Base-by-base conservation (phyloP, 2,888 invertebrate genomes). In the Mesoligia furuncula region DNA sequence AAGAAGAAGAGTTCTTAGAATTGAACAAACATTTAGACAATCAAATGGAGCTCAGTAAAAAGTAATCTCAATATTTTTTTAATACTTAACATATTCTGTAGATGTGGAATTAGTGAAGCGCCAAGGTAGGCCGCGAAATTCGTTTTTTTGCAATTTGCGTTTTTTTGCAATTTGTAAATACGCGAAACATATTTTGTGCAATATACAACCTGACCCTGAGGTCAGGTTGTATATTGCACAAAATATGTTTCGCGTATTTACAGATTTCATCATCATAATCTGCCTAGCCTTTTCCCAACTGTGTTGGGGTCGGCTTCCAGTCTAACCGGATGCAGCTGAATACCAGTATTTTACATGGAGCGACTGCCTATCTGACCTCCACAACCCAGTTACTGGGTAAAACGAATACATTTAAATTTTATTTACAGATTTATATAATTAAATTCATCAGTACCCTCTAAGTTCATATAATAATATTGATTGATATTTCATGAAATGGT, bases 41-140 rank as follows among this genome's bases (percentile, higher is more conserved):
- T 85, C 98, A 97, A 94, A 97, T 97, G 92, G 97, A 96, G 90
- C 94, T 97, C 70, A 98, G 97, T 91, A 97, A 95, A 92, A 97
- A 95, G 97, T 97, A 91, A 81, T 62, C 24, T 39, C 7, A 45
- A 48, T 64, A 39, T 42, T 42, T n/a, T 45, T 45, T 42, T 27
- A 59, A n/a, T n/a, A n/a, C n/a, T n/a, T 59, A 13, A 59, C n/a
- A n/a, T 57, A 13, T n/a, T 27, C 27, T 7, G 7, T 20, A 48
- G 48, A 48, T 48, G 17, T 48, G 7, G 20, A 54, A 24, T 24
- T 24, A 54, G 24, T 54, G 24, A 54, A 54, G 54, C 24, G 24
- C 24, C 24, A 9, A 9, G 24, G 9, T 24, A 54, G 24, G 3
- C 24, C 3, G 8, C 24, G 9, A 24, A 54, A 54, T 54, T 54